Evolutionary conservation across 2,888 invertebrate genomes (phyloP), one percentile per base, ranked within the genome.

Genomic region (Acanthoscelides obtectus): DNA sequence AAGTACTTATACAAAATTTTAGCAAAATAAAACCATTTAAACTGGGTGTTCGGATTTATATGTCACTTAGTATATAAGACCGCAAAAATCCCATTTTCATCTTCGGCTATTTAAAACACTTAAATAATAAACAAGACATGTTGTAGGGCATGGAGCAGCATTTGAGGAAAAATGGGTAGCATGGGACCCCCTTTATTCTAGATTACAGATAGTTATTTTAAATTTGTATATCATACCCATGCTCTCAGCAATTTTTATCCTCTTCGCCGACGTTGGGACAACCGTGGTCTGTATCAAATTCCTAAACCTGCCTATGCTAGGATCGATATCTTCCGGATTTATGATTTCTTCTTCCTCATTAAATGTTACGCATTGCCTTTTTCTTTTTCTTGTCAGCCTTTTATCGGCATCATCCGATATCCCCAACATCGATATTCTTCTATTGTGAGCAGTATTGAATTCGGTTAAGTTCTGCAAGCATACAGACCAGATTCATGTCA

Each of bases 281-380:
- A 99, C 94, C 1, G 98, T 98, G 0, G 98, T 97, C 84, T 96
- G 95, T 71, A 99, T 92, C 70, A 99, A 89, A 87, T 99, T 99
- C 71, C 99, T 89, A 86, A 99, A 99, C 76, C 97, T 88, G 1
- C 99, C 99, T 20, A 99, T 92, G 64, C 94, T 93, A 0, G 99
- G 99, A 88, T 99, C 99, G 17, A 99, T 93, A 86, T 99, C 99
- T 87, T 99, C 99, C 0, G 99, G 99, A 87, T 99, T 99, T 73
- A 99, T 99, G 63, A 99, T 92, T 84, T 99, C 98, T 83, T 99
- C 99, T 79, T 98, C 98, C 80, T 99, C 99, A 78, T 95, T 96
- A 84, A 99, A 99, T 0, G 94, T 93, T 0, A 99, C 96, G 73
- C 90, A 91, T 4, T 92, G 90, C 79, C 91, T 90, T 85, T 93